Percentiles rank a stretch among this genome's conserved stretches.
Conservation (phyloP, 2,113 vertebrate genomes). For the Xyliphius kryptos region DNA sequence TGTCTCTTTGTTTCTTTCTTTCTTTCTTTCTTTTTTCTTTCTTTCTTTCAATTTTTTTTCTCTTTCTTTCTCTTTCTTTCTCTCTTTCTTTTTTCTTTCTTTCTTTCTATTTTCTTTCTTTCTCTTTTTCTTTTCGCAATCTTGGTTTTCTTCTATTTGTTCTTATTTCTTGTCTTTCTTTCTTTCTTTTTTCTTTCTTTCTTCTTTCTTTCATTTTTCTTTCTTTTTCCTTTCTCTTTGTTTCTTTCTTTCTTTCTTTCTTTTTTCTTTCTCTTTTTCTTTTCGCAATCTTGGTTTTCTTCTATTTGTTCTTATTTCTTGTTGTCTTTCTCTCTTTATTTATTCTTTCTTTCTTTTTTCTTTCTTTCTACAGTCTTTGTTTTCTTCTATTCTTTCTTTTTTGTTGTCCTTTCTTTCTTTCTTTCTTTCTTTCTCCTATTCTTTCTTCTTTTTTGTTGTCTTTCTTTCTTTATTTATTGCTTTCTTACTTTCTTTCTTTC, state of each 20-base stretch:
- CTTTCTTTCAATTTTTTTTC: too few species aligned
- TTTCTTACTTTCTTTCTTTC: too few species aligned
- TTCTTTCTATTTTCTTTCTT: too few species aligned
- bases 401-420: neutral
- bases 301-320: too few species aligned
- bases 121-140: neutral
- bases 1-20: too few species aligned
- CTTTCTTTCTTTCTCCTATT: too few species aligned
- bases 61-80: conserved; percentile 1
- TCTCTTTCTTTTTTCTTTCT: neutral
- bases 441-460: too few species aligned
- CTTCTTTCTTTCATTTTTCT: too few species aligned
- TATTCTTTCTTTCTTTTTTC: neutral
- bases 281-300: neutral
- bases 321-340: neutral
- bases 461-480: too few species aligned
- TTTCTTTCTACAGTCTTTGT: too few species aligned
- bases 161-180: too few species aligned
- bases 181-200: neutral
- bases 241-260: neutral
- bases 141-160: neutral
- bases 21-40: neutral
- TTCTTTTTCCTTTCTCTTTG: neutral
- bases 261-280: neutral
- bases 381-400: too few species aligned